Percentiles rank a stretch among this genome's conserved stretches.
Evolutionary conservation across 1,140 invertebrate species (phyloP).

Genomic region (Chrysomallon squamiferum): DNA sequence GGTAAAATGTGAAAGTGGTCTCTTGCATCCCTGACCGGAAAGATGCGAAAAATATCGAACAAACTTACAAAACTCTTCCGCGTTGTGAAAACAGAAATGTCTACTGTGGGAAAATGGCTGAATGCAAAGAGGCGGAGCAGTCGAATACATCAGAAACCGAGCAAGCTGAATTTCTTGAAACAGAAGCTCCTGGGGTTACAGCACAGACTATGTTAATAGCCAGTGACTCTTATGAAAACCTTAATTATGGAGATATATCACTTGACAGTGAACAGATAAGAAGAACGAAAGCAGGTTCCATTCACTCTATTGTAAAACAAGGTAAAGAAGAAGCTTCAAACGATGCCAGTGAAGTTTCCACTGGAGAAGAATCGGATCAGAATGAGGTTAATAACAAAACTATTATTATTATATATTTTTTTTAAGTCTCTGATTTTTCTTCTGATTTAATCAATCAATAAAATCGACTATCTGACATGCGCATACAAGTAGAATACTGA

Average conservation of each 20-base stretch:
- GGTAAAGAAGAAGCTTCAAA: constrained; percentile 23
- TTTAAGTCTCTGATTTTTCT: not conserved
- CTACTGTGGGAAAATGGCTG: constrained; percentile 30
- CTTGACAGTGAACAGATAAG: constrained; percentile 13
- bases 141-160: constrained; percentile 33
- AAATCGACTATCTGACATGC: not conserved
- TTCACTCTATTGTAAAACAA: constrained; percentile 41
- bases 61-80: no score
- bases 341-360: constrained; percentile 30
- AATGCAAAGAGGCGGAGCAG: constrained; percentile 46
- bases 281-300: constrained; percentile 28
- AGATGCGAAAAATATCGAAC: no score
- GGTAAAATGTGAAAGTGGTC: no score
- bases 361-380: constrained; percentile 40
- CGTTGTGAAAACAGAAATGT: not conserved
- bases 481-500: not conserved
- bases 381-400: constrained; percentile 32
- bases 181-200: constrained; percentile 34
- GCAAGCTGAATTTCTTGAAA: constrained; percentile 40
- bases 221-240: constrained; percentile 40
- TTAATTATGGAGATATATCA: constrained; percentile 23
- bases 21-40: no score
- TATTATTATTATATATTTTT: not conserved
- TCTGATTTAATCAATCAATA: not conserved
- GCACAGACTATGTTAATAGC: constrained; percentile 33